Conservation (phyloP, 2,888 invertebrate species). For the Ecdyonurus torrentis region DNA sequence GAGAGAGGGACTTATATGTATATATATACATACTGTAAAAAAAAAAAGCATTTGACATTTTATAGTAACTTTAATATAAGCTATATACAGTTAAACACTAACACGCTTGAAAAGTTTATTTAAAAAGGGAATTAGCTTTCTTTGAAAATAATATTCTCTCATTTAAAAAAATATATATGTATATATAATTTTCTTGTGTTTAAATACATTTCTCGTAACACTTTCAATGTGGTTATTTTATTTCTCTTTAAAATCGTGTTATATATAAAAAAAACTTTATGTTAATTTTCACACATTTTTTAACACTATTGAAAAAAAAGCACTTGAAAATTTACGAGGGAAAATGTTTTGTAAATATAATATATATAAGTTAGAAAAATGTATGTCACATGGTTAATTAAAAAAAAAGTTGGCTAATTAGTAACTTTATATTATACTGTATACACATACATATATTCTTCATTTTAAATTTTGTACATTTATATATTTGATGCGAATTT, state of each 20-base stretch:
- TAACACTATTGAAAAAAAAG: not conserved
- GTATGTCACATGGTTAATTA: not conserved
- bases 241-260: not conserved
- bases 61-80: not conserved
- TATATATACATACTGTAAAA: too few relatives aligned
- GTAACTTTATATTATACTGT: too few relatives aligned
- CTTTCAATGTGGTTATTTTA: not conserved
- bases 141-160: not conserved
- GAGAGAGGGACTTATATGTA: too few relatives aligned
- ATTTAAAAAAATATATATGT: not conserved
- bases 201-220: too few relatives aligned
- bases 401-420: not conserved
- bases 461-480: too few relatives aligned
- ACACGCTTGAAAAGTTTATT: not conserved
- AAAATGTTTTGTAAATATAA: too few relatives aligned
- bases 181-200: not conserved
- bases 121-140: not conserved
- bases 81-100: not conserved
- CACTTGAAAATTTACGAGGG: too few relatives aligned
- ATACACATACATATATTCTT: too few relatives aligned
- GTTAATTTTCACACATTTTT: not conserved
- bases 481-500: too few relatives aligned
- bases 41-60: not conserved
- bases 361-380: not conserved
- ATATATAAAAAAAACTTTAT: not conserved